Conservation (phyloP, 2,113 vertebrate genomes). For the Alaudala cheleensis region DNA sequence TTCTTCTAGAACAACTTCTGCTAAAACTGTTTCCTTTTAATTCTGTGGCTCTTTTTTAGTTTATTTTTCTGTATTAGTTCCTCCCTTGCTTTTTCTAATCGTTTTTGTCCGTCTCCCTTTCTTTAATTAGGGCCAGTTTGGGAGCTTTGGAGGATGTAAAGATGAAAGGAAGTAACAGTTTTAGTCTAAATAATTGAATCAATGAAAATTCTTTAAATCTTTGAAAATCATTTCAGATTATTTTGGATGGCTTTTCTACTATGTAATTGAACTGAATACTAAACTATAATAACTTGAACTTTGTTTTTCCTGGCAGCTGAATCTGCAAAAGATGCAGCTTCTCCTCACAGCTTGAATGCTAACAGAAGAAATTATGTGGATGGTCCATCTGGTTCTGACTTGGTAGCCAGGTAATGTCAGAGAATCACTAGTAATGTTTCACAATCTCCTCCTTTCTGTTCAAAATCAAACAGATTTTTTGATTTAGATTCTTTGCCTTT, state of each 20-base stretch:
- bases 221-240: not conserved
- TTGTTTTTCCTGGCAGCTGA: slow-evolving; percentile 62
- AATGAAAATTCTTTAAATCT: not conserved
- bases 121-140: not conserved
- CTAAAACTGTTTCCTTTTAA: not conserved
- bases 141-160: not conserved
- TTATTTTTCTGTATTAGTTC: not conserved
- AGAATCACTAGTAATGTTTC: not conserved
- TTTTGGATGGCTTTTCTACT: not conserved
- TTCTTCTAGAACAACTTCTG: not conserved
- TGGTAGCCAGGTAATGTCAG: slow-evolving; percentile 64
- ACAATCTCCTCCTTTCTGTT: not conserved
- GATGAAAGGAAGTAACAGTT: not conserved
- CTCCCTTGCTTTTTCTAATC: not conserved
- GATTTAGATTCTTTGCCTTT: not conserved
- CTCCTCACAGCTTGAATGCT: slow-evolving; percentile 78
- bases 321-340: slow-evolving; percentile 74
- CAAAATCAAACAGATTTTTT: not conserved
- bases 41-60: not conserved
- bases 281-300: not conserved
- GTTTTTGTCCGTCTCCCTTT: not conserved
- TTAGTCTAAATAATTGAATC: not conserved
- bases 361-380: slow-evolving; percentile 83
- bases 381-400: slow-evolving; percentile 65
- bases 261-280: not conserved